Percentiles rank a stretch among this genome's conserved stretches.
These are phyloP conservation scores for Temnothorax ravouxi DNA, from an alignment of 2,888 invertebrate species.

Conservation along the genomic window DNA sequence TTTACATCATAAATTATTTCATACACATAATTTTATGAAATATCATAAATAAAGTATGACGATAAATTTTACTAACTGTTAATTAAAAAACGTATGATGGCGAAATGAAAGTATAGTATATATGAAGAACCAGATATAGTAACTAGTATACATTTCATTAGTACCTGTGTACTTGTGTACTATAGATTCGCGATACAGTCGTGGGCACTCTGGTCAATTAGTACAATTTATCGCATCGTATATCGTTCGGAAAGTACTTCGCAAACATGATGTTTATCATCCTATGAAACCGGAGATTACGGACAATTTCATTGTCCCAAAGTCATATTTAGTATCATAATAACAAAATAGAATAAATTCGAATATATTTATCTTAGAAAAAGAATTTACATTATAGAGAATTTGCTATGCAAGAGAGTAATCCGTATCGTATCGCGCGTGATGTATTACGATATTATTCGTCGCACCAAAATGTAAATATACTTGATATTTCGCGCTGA, in stretches of 20 bases:
- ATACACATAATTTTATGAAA: conserved; percentile 72
- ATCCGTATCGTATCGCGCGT: conserved; percentile 57
- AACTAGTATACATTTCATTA: conserved; percentile 65
- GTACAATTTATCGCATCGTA: conserved; percentile 70
- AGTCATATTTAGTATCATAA: conserved; percentile 66
- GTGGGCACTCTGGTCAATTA: conserved; percentile 77
- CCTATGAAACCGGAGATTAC: conserved; percentile 66
- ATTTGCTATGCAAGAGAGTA: conserved; percentile 70
- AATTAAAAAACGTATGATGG: conserved; percentile 74
- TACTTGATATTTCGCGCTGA: conserved; percentile 58
- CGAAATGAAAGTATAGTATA: conserved; percentile 66
- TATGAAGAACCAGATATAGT: conserved; percentile 51
- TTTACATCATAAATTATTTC: conserved; percentile 78
- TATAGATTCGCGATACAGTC: conserved; percentile 69
- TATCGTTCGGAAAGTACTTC: conserved; percentile 68
- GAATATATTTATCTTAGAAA: conserved; percentile 79
- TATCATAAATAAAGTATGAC: conserved; percentile 73
- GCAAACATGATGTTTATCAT: conserved; percentile 64
- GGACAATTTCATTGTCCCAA: conserved; percentile 62
- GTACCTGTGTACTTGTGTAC: conserved; percentile 65
- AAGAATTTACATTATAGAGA: conserved; percentile 78
- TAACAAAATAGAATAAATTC: conserved; percentile 80
- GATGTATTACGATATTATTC: conserved; percentile 9
- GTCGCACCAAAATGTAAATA: conserved; percentile 62
- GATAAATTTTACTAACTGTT: conserved; percentile 69